Conservation (phyloP, 2,797 vertebrate species). For the Natrix natrix region DNA sequence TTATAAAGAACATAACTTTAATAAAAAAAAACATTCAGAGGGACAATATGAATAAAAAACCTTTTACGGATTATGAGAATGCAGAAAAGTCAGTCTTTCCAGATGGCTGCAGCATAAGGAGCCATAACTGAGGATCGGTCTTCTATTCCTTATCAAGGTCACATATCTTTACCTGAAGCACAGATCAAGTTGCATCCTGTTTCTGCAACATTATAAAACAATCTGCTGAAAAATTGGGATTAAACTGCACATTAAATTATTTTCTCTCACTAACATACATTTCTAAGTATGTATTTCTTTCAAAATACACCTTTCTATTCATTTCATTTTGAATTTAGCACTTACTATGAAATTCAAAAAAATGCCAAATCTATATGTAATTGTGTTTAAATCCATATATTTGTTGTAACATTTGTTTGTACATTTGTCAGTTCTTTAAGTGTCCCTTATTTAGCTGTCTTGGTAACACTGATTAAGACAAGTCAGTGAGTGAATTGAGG, state of each 20-base stretch:
- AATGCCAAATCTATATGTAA: not conserved
- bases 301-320: not conserved
- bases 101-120: not conserved
- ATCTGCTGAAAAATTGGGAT: not conserved
- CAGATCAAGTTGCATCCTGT: not conserved
- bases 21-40: not conserved
- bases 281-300: not conserved
- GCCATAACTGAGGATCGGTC: not conserved
- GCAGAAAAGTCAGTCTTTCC: not conserved
- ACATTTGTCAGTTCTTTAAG: not conserved
- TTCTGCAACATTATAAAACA: not conserved
- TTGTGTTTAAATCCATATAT: not conserved
- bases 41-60: not conserved
- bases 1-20: not conserved
- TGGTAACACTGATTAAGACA: not conserved
- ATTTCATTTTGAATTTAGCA: not conserved
- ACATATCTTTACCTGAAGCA: not conserved
- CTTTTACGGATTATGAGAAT: not conserved
- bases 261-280: not conserved
- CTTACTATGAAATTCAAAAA: not conserved
- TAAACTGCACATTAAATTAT: not conserved
- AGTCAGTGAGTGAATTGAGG: not conserved
- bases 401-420: not conserved
- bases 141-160: not conserved
- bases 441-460: not conserved